These are phyloP conservation scores for Mohoua ochrocephala DNA, from an alignment of 2,113 vertebrate species.

Conservation along the genomic window DNA sequence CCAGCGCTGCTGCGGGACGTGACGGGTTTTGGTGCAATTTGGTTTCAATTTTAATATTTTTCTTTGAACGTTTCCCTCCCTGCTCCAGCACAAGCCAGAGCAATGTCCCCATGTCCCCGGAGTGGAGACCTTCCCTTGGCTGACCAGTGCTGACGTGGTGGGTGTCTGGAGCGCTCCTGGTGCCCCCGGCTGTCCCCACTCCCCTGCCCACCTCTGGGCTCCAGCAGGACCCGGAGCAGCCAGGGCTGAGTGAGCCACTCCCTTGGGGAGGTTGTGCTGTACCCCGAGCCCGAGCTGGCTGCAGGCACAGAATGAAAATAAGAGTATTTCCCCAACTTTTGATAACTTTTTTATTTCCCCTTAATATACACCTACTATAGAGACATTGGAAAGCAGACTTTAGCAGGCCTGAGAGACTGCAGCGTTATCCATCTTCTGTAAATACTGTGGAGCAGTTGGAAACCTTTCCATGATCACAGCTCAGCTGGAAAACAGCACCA, in stretches of 20 bases:
- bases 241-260: not conserved
- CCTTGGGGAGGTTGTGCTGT: rapidly evolving
- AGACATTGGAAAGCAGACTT: not conserved
- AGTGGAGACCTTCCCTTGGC: not conserved
- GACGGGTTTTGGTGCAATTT: not conserved
- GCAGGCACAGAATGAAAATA: not conserved
- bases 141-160: rapidly evolving
- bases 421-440: not conserved
- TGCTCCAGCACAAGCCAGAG: not conserved
- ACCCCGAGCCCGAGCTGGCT: not conserved
- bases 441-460: not conserved
- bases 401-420: not conserved
- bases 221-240: not conserved
- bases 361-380: not conserved
- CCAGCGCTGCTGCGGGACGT: rapidly evolving
- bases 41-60: not conserved
- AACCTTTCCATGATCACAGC: not conserved
- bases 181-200: not conserved
- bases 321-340: not conserved
- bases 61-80: not conserved
- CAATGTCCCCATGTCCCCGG: not conserved
- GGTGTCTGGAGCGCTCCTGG: too few species aligned
- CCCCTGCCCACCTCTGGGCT: not conserved
- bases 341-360: not conserved
- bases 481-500: not conserved